phyloP scores from a whole-genome alignment of 2,113 vertebrate genomes.

The Gasterosteus aculeatus region DNA sequence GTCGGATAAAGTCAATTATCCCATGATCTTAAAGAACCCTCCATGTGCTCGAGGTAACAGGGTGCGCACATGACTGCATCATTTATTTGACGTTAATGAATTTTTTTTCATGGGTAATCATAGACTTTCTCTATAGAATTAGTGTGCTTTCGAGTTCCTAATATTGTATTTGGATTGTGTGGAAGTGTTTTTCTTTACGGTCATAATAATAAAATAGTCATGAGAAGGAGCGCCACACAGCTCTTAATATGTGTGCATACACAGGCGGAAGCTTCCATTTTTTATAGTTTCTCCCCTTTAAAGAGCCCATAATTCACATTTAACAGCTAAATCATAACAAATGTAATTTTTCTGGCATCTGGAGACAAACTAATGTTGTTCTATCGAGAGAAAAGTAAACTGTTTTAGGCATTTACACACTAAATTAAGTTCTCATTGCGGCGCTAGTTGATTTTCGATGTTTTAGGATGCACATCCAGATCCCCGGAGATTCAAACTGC shows the following conservation, averaged over 20 bases:
- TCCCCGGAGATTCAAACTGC: conserved; percentile 24
- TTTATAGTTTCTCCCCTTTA: neutral
- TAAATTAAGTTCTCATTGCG: conserved; percentile 49
- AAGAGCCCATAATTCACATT: neutral
- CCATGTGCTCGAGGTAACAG: too few relatives aligned
- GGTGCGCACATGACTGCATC: neutral
- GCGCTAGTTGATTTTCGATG: conserved; percentile 31
- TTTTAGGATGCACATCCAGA: conserved; percentile 10
- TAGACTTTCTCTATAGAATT: neutral
- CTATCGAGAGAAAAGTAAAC: conserved; percentile 26
- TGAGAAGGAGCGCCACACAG: too few relatives aligned
- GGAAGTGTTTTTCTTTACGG: neutral
- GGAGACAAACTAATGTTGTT: conserved; percentile 29
- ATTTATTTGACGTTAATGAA: neutral
- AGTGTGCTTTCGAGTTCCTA: neutral
- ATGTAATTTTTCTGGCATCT: conserved; percentile 1
- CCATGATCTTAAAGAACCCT: too few relatives aligned
- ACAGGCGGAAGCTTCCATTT: neutral
- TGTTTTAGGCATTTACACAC: conserved; percentile 46
- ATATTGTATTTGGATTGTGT: neutral
- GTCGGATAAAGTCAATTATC: neutral
- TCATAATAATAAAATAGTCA: neutral
- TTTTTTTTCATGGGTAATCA: neutral
- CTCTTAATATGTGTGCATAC: neutral
- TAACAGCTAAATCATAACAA: conserved; percentile 2